These are phyloP conservation scores for Pantherophis vulpinus DNA, from an alignment of 2,797 vertebrate genomes.

Conservation along the genomic window DNA sequence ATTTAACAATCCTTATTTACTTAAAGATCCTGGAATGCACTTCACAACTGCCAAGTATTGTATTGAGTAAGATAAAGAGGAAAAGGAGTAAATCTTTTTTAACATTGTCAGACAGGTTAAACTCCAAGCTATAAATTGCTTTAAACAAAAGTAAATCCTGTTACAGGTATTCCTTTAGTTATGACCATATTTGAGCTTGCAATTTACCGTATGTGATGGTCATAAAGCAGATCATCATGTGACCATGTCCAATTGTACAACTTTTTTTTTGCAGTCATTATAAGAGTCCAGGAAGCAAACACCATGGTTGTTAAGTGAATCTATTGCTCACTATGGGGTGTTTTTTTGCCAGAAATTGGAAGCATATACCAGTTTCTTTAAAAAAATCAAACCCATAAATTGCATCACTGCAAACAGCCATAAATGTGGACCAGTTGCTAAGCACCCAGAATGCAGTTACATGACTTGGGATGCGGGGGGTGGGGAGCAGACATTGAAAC, in stretches of 20 bases:
- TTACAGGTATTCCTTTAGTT: no score
- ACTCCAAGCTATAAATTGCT: background rate
- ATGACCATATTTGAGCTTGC: background rate
- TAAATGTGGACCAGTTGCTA: background rate
- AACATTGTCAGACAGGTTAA: background rate
- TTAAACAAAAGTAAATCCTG: background rate
- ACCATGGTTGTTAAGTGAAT: background rate
- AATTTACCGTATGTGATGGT: background rate
- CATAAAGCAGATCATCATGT: background rate
- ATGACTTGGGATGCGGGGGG: background rate
- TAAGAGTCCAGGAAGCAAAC: background rate
- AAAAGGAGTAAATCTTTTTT: background rate
- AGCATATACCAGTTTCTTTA: background rate
- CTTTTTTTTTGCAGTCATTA: background rate
- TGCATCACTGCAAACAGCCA: background rate
- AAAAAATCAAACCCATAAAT: background rate
- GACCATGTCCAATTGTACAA: background rate
- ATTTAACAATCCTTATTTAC: background rate
- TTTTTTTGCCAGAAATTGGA: background rate
- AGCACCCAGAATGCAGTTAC: background rate
- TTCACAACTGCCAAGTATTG: background rate
- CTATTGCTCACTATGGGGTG: background rate
- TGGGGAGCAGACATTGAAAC: background rate
- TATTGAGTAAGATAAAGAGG: background rate
- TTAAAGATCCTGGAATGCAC: constrained; percentile 5